Percentiles rank a stretch among this genome's conserved stretches.
Conservation (phyloP, 2,888 invertebrate genomes). For the Nemotelus pantherinus region DNA sequence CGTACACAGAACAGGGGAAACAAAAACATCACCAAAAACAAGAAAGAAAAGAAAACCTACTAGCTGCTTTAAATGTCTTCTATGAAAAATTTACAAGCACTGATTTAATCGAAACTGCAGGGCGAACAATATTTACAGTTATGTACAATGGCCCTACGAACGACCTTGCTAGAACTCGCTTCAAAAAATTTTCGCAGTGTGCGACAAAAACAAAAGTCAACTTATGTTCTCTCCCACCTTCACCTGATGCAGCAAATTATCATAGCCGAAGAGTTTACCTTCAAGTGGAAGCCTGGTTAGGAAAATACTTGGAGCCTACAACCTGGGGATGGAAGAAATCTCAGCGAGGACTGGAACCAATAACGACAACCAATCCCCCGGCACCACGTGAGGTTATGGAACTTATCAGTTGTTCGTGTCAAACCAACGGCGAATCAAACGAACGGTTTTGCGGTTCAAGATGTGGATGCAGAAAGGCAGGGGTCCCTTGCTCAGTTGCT, state of each 20-base stretch:
- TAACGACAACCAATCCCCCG: neutral
- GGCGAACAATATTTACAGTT: neutral
- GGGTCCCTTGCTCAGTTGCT: too few species aligned
- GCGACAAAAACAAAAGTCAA: neutral
- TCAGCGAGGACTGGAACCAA: neutral
- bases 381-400: neutral
- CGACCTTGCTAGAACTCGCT: neutral
- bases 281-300: constrained; percentile 1
- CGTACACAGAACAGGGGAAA: neutral
- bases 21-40: neutral
- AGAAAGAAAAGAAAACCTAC: neutral
- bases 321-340: too few species aligned
- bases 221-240: neutral
- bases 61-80: neutral
- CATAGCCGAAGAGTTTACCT: too few species aligned
- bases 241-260: too few species aligned
- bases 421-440: too few species aligned
- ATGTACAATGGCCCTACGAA: neutral
- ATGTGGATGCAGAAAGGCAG: too few species aligned
- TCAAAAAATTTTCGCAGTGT: neutral
- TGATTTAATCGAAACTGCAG: neutral
- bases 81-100: neutral
- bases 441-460: too few species aligned
- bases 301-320: neutral
- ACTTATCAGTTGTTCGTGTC: neutral